A percentile compares a stretch with the other conserved stretches of the same genome.
These are phyloP conservation scores for Boleophthalmus pectinirostris DNA, from an alignment of 2,113 vertebrate genomes.

Conservation along the genomic window DNA sequence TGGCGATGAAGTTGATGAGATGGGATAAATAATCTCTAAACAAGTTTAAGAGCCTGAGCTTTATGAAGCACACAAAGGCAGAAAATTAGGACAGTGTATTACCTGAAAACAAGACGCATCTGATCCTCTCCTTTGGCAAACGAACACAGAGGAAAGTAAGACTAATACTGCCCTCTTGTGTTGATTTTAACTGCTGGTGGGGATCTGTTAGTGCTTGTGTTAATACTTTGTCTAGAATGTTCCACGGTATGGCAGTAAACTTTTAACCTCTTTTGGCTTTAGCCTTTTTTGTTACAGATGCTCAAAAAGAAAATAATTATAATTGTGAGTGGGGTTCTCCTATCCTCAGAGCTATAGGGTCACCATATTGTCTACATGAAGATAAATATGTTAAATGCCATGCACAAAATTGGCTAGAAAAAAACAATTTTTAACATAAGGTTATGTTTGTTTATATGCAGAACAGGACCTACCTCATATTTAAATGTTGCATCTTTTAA, in stretches of 20 bases:
- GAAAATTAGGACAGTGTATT: constrained; percentile 12
- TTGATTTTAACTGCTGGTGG: not conserved
- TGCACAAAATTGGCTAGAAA: no score
- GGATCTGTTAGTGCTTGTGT: no score
- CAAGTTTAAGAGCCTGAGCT: constrained; percentile 19
- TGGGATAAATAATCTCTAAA: constrained; percentile 19
- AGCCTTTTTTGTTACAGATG: no score
- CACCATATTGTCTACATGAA: no score
- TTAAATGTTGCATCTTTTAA: constrained; percentile 82
- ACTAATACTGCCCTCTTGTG: constrained; percentile 70
- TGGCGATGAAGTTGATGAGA: constrained; percentile 1
- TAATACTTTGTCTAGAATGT: no score
- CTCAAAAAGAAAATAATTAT: no score
- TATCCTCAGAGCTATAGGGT: no score
- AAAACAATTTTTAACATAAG: not conserved
- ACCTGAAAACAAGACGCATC: constrained; percentile 19
- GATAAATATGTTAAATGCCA: no score
- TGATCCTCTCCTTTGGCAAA: constrained; percentile 34
- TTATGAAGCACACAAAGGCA: constrained; percentile 28
- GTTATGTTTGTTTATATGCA: not conserved
- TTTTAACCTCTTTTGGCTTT: no score
- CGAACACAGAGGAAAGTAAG: constrained; percentile 8
- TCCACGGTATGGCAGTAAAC: no score
- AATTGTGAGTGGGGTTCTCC: no score
- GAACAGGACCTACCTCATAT: constrained; percentile 80